Evolutionary conservation across 2,888 invertebrate species (phyloP), one percentile per base, ranked within the genome.

Genomic region (Sphaerophoria rueppellii): DNA sequence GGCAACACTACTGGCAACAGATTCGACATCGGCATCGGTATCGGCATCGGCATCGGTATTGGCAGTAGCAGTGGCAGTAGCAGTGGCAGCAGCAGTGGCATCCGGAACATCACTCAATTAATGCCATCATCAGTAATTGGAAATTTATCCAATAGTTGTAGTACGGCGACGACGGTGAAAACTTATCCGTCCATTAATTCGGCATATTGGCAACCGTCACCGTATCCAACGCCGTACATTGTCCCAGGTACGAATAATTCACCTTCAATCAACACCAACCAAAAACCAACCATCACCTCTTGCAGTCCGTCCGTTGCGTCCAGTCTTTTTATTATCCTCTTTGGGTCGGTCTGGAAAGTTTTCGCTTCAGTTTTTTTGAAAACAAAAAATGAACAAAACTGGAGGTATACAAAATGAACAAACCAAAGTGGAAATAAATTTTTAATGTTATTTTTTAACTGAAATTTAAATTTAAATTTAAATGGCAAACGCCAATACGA

Each of bases 121-220:
- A 89, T 90, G 88, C 87, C 89, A 60, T 60, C 60, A 88, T 60
- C 60, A 88, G 89, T 91, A 90, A 90, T 90, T 90, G 90, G 89
- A 89, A 91, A 90, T 90, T 90, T 90, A 89, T 90, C 90, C 90
- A 90, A 89, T 89, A 87, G 71, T 76, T 63, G 54, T 86, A 72
- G 79, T 79, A 78, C 79, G 60, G 71, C 78, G 91, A 93, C 79
- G 60, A 93, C 79, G 60, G 76, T 76, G 91, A 93, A 92, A 92
- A 89, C 90, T 88, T 96, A 96, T 93, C 96, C 96, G 91, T 94
- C 96, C 89, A 96, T 96, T 93, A 95, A 95, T 92, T 94, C 96
- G 91, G 95, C 96, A 91, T 96, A 96, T 93, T 96, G 96, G 96
- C 95, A 95, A 90, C 96, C 96, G 88, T 95, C 96, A 90, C 94